Evolutionary conservation across 2,888 invertebrate species (phyloP).

Genomic region (Scelioninae gen. 1): DNA sequence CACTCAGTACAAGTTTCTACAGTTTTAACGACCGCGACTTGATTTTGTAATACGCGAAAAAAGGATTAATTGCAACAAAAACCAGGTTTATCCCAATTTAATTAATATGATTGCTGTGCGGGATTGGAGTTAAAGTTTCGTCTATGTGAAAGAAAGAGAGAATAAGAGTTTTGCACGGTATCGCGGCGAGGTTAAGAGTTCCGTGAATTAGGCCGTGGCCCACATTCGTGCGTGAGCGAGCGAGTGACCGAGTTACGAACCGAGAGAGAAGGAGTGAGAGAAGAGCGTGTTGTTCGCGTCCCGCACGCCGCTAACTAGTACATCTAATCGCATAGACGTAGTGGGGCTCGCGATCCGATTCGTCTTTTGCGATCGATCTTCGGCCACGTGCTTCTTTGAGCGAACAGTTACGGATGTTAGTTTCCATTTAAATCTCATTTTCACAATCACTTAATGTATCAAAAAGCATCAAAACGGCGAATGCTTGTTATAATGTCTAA

Average conservation of each 20-base stretch:
- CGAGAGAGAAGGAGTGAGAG: conserved; percentile 26
- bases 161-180: conserved; percentile 52
- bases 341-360: conserved; percentile 49
- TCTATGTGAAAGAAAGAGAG: background rate
- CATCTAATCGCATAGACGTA: conserved; percentile 43
- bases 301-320: conserved; percentile 19
- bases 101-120: background rate
- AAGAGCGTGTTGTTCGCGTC: conserved; percentile 23
- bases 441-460: background rate
- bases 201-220: conserved; percentile 84
- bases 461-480: too few relatives aligned
- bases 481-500: too few relatives aligned
- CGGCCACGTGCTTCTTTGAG: conserved; percentile 44
- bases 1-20: too few relatives aligned
- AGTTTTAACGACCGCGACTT: too few relatives aligned
- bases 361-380: conserved; percentile 71
- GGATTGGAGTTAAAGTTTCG: background rate
- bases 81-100: background rate
- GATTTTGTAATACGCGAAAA: too few relatives aligned
- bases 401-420: background rate
- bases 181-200: conserved; percentile 74
- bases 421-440: background rate
- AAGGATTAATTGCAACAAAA: background rate
- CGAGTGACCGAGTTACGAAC: conserved; percentile 57
- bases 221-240: conserved; percentile 78